phyloP scores from a whole-genome alignment of 64 coral and sea anemone species.

The Cladopsammia gracilis region DNA sequence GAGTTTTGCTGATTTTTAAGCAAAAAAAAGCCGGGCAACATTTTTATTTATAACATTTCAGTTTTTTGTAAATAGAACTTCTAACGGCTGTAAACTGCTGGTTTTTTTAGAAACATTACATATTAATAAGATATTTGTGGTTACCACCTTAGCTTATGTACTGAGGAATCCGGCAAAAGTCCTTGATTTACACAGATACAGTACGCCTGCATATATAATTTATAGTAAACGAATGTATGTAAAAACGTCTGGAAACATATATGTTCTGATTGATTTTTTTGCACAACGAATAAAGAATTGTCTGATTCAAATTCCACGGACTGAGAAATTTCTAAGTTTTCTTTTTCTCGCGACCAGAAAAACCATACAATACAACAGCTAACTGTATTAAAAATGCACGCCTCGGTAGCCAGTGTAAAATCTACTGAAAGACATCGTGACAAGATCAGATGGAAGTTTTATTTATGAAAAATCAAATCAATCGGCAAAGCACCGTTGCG shows the following conservation, averaged over 20 bases:
- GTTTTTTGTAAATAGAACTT: background rate
- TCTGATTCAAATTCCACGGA: background rate
- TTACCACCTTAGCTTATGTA: background rate
- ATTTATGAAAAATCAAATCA: slow-evolving; percentile 13
- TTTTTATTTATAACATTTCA: background rate
- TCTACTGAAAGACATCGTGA: background rate
- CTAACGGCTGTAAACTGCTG: background rate
- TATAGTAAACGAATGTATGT: background rate
- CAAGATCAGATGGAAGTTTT: background rate
- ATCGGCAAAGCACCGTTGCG: background rate
- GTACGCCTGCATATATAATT: slow-evolving; percentile 34
- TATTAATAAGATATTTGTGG: slow-evolving; percentile 16
- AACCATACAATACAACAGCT: too few relatives aligned
- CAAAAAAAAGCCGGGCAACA: background rate
- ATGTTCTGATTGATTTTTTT: background rate
- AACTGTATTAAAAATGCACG: too few relatives aligned
- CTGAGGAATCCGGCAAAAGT: slow-evolving; percentile 13
- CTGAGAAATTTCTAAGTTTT: background rate
- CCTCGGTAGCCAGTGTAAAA: background rate
- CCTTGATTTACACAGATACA: slow-evolving; percentile 22
- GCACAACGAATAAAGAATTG: background rate
- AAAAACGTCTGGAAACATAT: too few relatives aligned
- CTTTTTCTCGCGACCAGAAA: too few relatives aligned
- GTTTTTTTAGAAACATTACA: background rate
- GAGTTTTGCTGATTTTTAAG: background rate